Conservation (phyloP, 2,797 vertebrate species). For the Muscicapa comitata region DNA sequence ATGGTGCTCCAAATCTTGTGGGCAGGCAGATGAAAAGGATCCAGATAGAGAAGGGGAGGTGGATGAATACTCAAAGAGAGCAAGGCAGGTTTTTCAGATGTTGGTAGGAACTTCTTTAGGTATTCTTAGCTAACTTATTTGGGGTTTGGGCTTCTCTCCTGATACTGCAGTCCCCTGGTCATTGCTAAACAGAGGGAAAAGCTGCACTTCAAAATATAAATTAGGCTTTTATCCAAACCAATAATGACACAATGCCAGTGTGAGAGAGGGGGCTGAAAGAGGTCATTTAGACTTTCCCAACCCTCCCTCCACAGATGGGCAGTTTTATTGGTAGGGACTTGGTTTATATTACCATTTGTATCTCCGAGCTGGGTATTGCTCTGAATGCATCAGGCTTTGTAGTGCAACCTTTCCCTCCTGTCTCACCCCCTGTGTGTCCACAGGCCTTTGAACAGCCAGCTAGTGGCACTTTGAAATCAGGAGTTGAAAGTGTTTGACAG, state of each 20-base stretch:
- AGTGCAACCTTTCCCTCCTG: conserved; percentile 82
- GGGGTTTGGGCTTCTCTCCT: conserved; percentile 56
- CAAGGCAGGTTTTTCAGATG: conserved; percentile 79
- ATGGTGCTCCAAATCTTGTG: conserved; percentile 87
- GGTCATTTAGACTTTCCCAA: conserved; percentile 47
- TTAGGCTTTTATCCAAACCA: conserved; percentile 54
- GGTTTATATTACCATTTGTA: conserved; percentile 68
- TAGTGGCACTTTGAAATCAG: conserved; percentile 89
- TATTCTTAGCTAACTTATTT: conserved; percentile 87
- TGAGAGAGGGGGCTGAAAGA: not conserved
- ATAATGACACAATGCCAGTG: not conserved
- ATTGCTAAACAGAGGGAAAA: conserved; percentile 32
- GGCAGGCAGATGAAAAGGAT: conserved; percentile 92
- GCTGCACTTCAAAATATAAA: conserved; percentile 61
- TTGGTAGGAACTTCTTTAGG: conserved; percentile 85
- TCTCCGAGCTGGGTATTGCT: conserved; percentile 65
- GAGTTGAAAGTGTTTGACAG: conserved; percentile 87
- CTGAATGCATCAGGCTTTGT: conserved; percentile 77
- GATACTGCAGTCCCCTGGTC: not conserved
- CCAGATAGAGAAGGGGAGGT: conserved; percentile 66
- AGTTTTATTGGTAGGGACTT: conserved; percentile 70
- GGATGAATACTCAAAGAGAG: conserved; percentile 83
- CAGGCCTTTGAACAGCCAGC: conserved; percentile 85
- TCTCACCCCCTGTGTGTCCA: conserved; percentile 74
- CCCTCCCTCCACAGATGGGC: conserved; percentile 50